Conservation (phyloP, 1,140 invertebrate genomes). For the Araneus ventricosus region DNA sequence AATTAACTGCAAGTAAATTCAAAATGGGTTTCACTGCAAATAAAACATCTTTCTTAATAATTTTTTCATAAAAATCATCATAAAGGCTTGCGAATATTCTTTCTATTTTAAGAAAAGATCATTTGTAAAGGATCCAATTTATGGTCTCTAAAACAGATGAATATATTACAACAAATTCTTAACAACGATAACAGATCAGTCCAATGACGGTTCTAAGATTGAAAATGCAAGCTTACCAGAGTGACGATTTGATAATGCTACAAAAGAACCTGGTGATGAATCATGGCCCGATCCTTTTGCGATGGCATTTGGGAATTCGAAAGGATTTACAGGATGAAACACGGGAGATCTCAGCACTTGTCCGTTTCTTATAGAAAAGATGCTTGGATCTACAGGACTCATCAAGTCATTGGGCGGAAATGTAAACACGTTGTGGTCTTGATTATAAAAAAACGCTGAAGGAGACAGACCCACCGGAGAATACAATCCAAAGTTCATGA, state of each 20-base stretch:
- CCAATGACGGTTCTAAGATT: too few species aligned
- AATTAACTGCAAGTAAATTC: too few species aligned
- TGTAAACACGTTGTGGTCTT: constrained; percentile 43
- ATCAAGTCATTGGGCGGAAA: constrained; percentile 44
- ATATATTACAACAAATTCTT: too few species aligned
- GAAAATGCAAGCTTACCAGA: constrained; percentile 33
- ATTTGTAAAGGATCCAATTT: too few species aligned
- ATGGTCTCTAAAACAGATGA: too few species aligned
- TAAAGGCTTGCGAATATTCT: too few species aligned
- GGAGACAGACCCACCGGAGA: constrained; percentile 41
- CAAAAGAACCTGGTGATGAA: background rate
- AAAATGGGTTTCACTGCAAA: too few species aligned
- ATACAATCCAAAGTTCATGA: constrained; percentile 60
- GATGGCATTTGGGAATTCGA: constrained; percentile 6
- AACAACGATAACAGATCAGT: too few species aligned
- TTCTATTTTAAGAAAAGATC: too few species aligned
- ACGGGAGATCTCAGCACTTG: constrained; percentile 28
- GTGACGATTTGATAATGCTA: constrained; percentile 7
- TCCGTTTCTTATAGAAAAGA: constrained; percentile 27
- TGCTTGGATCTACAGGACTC: background rate
- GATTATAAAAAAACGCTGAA: background rate
- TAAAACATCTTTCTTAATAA: too few species aligned
- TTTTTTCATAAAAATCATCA: too few species aligned
- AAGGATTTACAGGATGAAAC: constrained; percentile 16
- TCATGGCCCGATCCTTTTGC: background rate